phyloP scores from a whole-genome alignment of 2,113 vertebrate species.

The Thalassarche chlororhynchos region DNA sequence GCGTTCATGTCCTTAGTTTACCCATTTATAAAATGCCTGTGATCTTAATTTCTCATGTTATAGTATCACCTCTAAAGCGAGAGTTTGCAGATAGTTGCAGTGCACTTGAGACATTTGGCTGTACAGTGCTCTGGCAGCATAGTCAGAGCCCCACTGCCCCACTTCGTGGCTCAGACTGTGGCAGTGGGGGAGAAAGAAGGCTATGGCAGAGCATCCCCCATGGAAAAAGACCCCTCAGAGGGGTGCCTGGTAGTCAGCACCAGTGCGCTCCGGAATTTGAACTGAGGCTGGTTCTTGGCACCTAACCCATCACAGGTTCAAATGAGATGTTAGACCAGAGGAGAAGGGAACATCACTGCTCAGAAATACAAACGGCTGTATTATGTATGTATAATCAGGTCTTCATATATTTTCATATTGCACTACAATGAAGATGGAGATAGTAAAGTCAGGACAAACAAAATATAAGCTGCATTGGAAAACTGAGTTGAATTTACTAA shows the following conservation, averaged over 20 bases:
- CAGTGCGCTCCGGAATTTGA: neutral
- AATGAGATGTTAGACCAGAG: neutral
- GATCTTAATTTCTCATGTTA: neutral
- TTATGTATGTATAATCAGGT: neutral
- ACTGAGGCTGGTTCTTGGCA: neutral
- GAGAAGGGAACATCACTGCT: neutral
- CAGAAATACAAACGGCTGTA: neutral
- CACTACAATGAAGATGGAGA: neutral
- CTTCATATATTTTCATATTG: neutral
- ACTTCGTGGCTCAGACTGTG: neutral
- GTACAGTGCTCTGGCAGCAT: neutral
- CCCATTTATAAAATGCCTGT: neutral
- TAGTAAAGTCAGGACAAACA: neutral
- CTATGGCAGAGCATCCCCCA: neutral
- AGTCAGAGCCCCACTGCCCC: neutral
- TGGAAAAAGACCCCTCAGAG: neutral
- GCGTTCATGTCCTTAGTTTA: neutral
- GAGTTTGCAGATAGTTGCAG: neutral
- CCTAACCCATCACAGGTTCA: neutral
- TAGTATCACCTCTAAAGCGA: neutral
- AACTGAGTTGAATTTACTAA: neutral
- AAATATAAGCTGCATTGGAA: neutral
- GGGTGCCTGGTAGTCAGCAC: neutral
- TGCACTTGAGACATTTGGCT: neutral
- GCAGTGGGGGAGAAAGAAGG: neutral